These are phyloP conservation scores for Alectura lathami DNA, from an alignment of 2,113 vertebrate species.

Conservation along the genomic window DNA sequence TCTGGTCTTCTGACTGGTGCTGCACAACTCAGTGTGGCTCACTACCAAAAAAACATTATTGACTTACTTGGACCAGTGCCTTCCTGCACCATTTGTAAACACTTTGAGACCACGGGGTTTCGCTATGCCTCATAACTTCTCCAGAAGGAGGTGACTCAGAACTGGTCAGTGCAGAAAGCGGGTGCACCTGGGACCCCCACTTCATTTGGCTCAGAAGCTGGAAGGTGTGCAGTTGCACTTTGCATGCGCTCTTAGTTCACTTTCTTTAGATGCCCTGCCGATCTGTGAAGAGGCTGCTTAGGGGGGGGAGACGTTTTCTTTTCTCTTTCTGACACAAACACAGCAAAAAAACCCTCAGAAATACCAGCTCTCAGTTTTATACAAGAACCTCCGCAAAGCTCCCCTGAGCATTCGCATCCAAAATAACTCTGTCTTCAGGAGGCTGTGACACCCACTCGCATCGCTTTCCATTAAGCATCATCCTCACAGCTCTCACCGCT, in stretches of 20 bases:
- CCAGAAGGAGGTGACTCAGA: constrained; percentile 48
- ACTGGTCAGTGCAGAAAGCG: constrained; percentile 5
- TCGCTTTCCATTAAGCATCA: not conserved
- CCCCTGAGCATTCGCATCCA: not conserved
- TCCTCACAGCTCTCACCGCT: not conserved
- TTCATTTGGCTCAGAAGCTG: not conserved
- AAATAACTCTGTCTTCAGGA: not conserved
- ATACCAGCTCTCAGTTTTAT: not conserved
- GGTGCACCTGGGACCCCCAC: not conserved
- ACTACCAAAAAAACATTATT: not conserved
- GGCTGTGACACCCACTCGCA: not conserved
- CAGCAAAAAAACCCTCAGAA: not conserved
- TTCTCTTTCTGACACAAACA: not conserved
- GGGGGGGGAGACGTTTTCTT: not conserved
- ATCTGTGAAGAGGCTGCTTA: not conserved
- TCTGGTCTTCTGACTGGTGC: not conserved
- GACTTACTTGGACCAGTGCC: not conserved
- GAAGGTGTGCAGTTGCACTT: not conserved
- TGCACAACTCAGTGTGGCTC: not conserved
- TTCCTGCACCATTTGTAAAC: constrained; percentile 39
- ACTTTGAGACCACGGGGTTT: constrained; percentile 5
- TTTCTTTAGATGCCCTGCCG: not conserved
- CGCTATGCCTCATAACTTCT: constrained; percentile 50
- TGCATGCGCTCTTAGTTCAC: not conserved
- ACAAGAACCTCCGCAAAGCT: not conserved